Conservation (phyloP, 2,113 vertebrate genomes). For the Misgurnus mizolepis region DNA sequence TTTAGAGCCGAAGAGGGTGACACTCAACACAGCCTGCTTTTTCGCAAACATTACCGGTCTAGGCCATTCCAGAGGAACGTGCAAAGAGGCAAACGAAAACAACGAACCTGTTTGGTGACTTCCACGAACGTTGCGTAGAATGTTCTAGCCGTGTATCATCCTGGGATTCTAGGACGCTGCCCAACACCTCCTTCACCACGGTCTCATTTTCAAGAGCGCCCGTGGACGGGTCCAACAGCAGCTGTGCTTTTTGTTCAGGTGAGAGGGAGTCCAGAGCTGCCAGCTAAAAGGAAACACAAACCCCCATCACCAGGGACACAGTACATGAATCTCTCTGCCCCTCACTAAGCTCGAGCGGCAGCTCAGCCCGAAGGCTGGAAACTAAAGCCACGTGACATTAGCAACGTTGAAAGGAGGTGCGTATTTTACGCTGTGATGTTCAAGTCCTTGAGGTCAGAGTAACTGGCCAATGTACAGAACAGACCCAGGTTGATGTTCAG, state of each 20-base stretch:
- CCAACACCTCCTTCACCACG: conserved; percentile 10
- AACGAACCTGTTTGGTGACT: too few relatives aligned
- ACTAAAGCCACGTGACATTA: background rate
- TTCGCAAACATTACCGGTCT: background rate
- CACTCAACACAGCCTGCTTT: background rate
- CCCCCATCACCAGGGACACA: background rate
- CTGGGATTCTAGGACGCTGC: background rate
- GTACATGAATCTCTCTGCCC: background rate
- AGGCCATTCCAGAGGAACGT: background rate
- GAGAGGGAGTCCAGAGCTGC: too few relatives aligned
- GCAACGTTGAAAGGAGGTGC: background rate
- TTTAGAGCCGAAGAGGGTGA: background rate
- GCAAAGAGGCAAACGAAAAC: background rate
- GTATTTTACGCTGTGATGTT: background rate
- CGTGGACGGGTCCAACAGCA: background rate
- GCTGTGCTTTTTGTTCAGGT: too few relatives aligned
- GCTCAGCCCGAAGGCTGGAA: background rate
- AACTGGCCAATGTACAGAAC: too few relatives aligned
- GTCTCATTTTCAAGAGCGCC: conserved; percentile 21
- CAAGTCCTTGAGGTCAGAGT: background rate
- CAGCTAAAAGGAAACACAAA: too few relatives aligned
- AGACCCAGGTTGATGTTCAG: too few relatives aligned
- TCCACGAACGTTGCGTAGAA: conserved; percentile 4
- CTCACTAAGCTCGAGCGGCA: background rate
- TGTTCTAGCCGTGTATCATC: background rate